phyloP scores from a whole-genome alignment of 1,140 invertebrate genomes.

The Drosophila lowei region DNA sequence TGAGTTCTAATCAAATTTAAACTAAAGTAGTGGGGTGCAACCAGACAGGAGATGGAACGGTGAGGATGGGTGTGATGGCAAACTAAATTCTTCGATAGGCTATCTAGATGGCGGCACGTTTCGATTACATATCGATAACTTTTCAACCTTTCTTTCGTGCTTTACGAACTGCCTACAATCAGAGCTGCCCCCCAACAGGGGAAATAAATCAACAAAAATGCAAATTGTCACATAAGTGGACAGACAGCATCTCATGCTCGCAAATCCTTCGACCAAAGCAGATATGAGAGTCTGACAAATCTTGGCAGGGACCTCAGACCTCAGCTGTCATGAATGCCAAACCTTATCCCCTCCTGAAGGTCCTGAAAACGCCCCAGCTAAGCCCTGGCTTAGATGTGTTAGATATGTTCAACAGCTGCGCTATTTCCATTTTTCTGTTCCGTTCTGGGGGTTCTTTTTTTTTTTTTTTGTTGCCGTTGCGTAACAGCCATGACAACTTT shows the following conservation, averaged over 20 bases:
- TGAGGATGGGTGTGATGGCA: too few species aligned
- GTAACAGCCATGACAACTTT: slow-evolving; percentile 68
- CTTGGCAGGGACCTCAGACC: slow-evolving; percentile 57
- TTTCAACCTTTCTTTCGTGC: background rate
- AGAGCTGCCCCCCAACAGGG: background rate
- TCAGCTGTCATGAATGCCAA: slow-evolving; percentile 54
- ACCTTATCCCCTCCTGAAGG: slow-evolving; percentile 10
- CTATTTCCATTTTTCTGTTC: slow-evolving; percentile 59
- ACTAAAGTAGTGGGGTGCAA: slow-evolving; percentile 56
- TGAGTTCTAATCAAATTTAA: slow-evolving; percentile 75
- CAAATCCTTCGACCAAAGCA: slow-evolving; percentile 56
- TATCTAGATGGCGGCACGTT: background rate
- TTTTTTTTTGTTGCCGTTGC: slow-evolving; percentile 18
- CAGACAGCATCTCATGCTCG: slow-evolving; percentile 46
- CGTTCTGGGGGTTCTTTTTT: slow-evolving; percentile 5
- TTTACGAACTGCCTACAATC: background rate
- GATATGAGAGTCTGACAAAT: slow-evolving; percentile 70
- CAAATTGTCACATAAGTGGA: slow-evolving; percentile 68
- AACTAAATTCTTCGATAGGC: too few species aligned
- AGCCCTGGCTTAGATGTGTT: slow-evolving; percentile 76
- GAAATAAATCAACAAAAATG: slow-evolving; percentile 32
- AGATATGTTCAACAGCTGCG: slow-evolving; percentile 79
- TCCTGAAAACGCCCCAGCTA: slow-evolving; percentile 45
- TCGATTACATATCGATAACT: background rate
- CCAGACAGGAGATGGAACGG: slow-evolving; percentile 9